Base-by-base conservation (phyloP, 2,797 vertebrate genomes). In the Natrix natrix region DNA sequence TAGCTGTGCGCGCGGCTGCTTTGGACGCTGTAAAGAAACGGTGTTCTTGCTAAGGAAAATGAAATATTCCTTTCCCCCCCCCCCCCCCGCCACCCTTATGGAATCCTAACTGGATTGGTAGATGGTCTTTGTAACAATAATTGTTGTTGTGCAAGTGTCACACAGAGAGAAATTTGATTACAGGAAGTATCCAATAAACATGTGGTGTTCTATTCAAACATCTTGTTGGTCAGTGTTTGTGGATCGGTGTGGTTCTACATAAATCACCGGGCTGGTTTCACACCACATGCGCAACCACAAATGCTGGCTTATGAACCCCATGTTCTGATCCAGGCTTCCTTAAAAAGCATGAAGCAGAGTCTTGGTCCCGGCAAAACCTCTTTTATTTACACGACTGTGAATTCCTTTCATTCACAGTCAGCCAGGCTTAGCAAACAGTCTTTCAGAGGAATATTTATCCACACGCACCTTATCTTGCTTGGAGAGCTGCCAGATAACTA, bases 1-100 rank as follows among this genome's bases (percentile, higher is more conserved):
- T 43, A 87, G 55, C 52, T 93, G 94, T 63, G 60, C 93, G 94
- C 93, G 93, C 95, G 93, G 93, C 95, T 95, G 95, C 95, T 94
- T 87, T 5, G 56, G 37, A 89, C 86, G 43, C 2, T 88, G 93
- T 94, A 94, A 96, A 94, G 93, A 95, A 95, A 95, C 86, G 63
- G 8, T 89, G 93, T 88, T 83, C 56, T 63, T 57, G 24, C 83
- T 89, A 43, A 91, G 43, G 93, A 88, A 91, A 91, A 90, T 78
- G 6, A 43, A 37, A 43, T 43, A 37, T 78, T 43, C 69, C 32
- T 43, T 20, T 1, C 32, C 32, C 32, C 2, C n/a, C 2, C 1
- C 24, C 2, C 5, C 13, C n/a, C 2, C 1, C 24, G 0, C 5
- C 13, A 2, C 6, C 14, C n/a, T 32, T 10, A 78, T 22, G 69